Evolutionary conservation across 2,888 invertebrate genomes (phyloP).

Genomic region (Cephus spinipes): DNA sequence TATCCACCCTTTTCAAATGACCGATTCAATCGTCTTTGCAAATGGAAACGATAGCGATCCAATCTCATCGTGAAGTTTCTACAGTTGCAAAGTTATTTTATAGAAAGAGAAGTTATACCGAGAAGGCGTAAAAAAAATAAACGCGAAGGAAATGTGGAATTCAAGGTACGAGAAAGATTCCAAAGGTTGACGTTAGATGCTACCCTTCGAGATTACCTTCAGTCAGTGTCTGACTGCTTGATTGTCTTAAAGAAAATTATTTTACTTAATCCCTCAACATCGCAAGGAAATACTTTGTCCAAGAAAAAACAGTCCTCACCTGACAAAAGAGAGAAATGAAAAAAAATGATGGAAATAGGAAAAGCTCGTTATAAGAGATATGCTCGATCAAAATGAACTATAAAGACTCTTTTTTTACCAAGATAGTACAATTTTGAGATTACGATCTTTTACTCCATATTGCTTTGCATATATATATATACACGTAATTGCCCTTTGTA

Average conservation of each 20-base stretch:
- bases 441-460: background rate
- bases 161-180: background rate
- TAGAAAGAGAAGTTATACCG: background rate
- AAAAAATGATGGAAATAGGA: background rate
- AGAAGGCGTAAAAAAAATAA: background rate
- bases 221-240: background rate
- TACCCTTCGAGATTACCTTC: background rate
- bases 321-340: background rate
- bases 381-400: background rate
- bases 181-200: background rate
- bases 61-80: slow-evolving; percentile 36
- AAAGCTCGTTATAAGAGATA: too few species aligned
- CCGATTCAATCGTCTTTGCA: slow-evolving; percentile 42
- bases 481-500: background rate
- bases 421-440: background rate
- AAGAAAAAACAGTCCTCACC: background rate
- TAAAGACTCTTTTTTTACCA: background rate
- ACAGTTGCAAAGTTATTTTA: slow-evolving; percentile 32
- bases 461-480: background rate
- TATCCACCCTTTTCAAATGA: slow-evolving; percentile 31
- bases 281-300: background rate
- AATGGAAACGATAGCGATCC: slow-evolving; percentile 44
- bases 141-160: background rate
- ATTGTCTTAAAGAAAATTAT: background rate
- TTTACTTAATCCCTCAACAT: background rate